phyloP scores from a whole-genome alignment of 92 coral and sea anemone species.

The Parazoanthus darwini region DNA sequence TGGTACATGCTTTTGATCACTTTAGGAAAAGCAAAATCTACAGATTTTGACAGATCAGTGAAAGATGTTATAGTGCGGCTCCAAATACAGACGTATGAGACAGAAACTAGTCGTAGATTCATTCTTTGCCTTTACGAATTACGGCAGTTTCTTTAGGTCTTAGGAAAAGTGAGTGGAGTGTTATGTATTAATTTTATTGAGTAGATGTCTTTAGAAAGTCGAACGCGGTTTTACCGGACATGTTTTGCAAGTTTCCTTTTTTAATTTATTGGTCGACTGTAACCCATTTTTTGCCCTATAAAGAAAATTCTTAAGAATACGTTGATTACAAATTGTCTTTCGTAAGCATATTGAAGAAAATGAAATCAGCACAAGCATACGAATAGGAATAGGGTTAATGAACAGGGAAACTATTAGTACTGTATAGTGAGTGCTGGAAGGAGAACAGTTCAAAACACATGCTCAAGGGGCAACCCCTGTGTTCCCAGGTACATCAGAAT shows the following conservation, averaged over 20 bases:
- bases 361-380: not conserved
- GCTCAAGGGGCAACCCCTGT: not conserved
- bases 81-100: not conserved
- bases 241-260: not conserved
- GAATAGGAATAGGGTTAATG: not conserved
- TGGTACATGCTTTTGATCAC: not conserved
- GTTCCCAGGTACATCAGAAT: too few relatives aligned
- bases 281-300: not conserved
- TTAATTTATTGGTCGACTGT: slow-evolving; percentile 15
- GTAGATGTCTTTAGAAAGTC: not conserved
- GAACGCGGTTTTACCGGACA: not conserved
- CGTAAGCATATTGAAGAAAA: not conserved
- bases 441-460: not conserved
- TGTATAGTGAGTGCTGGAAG: not conserved
- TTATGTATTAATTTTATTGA: slow-evolving; percentile 16
- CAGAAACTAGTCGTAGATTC: not conserved
- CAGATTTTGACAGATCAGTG: too few relatives aligned
- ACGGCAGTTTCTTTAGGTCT: not conserved
- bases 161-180: not conserved
- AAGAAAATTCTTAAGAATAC: not conserved
- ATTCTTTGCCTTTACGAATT: not conserved
- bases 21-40: not conserved
- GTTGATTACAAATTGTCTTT: not conserved
- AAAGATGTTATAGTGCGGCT: not conserved
- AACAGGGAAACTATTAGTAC: not conserved